Evolutionary conservation across 2,888 invertebrate species (phyloP).

Genomic region (Trissoscelio sp.): DNA sequence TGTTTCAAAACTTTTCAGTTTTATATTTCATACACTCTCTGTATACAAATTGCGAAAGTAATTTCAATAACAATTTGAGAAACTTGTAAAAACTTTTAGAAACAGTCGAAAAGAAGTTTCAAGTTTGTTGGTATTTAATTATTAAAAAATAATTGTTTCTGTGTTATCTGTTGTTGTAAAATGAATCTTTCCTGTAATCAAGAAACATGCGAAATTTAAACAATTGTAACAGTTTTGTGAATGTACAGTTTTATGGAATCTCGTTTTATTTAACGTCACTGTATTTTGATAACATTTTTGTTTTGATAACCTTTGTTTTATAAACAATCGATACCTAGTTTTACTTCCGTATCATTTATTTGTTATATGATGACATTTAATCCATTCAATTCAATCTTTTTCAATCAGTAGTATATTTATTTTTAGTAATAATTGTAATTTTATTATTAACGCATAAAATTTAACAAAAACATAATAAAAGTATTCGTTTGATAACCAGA

Average conservation of each 20-base stretch:
- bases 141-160: too few species aligned
- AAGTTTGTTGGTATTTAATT: too few species aligned
- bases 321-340: constrained; percentile 3
- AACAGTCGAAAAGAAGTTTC: too few species aligned
- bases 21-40: neutral
- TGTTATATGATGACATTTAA: neutral
- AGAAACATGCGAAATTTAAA: neutral
- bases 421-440: neutral
- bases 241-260: neutral
- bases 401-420: neutral
- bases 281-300: neutral
- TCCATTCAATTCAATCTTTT: neutral
- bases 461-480: neutral
- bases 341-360: constrained; percentile 3
- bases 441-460: neutral
- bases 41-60: too few species aligned
- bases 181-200: neutral
- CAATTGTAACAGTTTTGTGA: neutral
- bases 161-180: too few species aligned
- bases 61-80: too few species aligned
- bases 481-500: too few species aligned
- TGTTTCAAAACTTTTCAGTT: neutral
- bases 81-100: too few species aligned
- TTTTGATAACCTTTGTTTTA: constrained; percentile 16
- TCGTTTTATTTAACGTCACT: neutral